Percentiles rank a stretch among this genome's conserved stretches.
phyloP scores from a whole-genome alignment of 1,140 invertebrate genomes.

The Aphelinus certus region DNA sequence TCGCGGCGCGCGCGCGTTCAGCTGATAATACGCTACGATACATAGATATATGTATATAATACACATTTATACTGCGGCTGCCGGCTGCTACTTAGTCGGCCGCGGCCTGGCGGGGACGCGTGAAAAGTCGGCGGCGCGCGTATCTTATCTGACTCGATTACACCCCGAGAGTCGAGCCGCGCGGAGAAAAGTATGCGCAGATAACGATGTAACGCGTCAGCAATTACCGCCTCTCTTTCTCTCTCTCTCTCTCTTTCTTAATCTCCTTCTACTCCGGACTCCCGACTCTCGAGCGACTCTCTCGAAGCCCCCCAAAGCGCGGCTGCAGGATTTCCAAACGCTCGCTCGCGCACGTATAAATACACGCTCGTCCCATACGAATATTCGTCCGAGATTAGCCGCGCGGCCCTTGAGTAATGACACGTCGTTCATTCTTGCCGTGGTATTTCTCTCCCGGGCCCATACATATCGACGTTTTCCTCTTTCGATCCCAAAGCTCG shows the following conservation, averaged over 20 bases:
- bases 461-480: not conserved
- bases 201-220: not conserved
- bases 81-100: too few species aligned
- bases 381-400: not conserved
- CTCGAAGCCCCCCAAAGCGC: too few species aligned
- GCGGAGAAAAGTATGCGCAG: not conserved
- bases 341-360: not conserved
- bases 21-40: too few species aligned
- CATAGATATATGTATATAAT: too few species aligned
- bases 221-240: not conserved
- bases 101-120: too few species aligned
- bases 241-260: not conserved
- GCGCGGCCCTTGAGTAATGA: not conserved
- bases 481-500: too few species aligned
- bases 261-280: not conserved
- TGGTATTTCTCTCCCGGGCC: constrained; percentile 14
- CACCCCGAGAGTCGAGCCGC: not conserved
- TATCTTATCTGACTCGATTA: constrained; percentile 24
- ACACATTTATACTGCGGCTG: too few species aligned
- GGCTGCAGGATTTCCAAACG: too few species aligned
- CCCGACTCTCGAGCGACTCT: not conserved
- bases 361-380: not conserved
- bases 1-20: too few species aligned
- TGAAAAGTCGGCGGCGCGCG: not conserved
- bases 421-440: not conserved